Base-by-base conservation (phyloP, 2,113 vertebrate genomes). In the Regulus satrapa region DNA sequence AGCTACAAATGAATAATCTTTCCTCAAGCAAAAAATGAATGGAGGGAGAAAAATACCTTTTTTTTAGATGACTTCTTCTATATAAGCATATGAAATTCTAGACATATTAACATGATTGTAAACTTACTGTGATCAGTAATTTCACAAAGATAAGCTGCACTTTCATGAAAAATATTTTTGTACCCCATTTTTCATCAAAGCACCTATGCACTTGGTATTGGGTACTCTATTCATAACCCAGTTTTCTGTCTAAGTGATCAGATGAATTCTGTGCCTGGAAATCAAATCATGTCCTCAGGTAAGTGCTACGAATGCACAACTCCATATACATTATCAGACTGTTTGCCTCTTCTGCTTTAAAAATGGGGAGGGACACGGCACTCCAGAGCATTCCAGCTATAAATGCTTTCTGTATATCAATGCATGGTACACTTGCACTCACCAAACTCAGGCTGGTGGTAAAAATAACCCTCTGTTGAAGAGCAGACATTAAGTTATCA, bases 381-480 rank as follows among this genome's bases (percentile, higher is more conserved):
- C 46, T 61, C 80, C 69, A 83, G 58, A 92, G 24, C 41, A 69
- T 62, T 83, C 45, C 31, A 83, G 75, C 78, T 88, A 34, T 66
- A 82, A 94, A 93, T 93, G 88, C 54, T 88, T 92, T 85, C 90
- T 92, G 67, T 88, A 29, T 92, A 92, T 86, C 72, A 87, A 68
- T 55, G 69, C 77, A 85, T 75, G 61, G 73, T 91, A 85, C 64
- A 67, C 69, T 87, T 91, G 64, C 40, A 87, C 52, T 89, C 88
- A 89, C 56, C 84, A 78, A 89, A 89, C 52, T 81, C 87, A 68
- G 66, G 62, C 94, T 93, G 52, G 28, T 1, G 41, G 69, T 97
- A 96, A 95, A 96, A 95, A 97, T 97, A 97, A 94, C 95, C 38
- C 86, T 78, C 92, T 93, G 91, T 94, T 94, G 91, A 92, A 95